Evolutionary conservation across 53 echinoderm and acorn worm genomes (phyloP), one percentile per base, ranked within the genome.

Genomic region (Actinopyga echinites): DNA sequence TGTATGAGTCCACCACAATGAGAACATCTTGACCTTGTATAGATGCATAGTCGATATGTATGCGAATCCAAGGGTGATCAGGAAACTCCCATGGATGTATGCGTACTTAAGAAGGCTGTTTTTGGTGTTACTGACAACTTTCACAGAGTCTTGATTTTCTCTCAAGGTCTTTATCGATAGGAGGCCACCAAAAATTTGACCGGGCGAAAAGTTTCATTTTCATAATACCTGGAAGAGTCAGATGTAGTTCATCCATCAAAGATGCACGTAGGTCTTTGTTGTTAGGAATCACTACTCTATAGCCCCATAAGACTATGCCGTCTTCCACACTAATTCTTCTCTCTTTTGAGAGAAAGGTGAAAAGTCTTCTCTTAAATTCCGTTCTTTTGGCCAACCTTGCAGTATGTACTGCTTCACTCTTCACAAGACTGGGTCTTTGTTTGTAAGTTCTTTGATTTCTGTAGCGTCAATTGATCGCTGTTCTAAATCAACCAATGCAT

Each of bases 161-260:
- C 35, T 84, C 84, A 23, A 89, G n/a, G 3, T n/a, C 23, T 30
- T 79, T 84, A 60, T 89, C 84, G 30, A 89, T 87, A 2, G 52
- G 38, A 43, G 91, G 87, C 40, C 91, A 37, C 37, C 37, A 40
- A 9, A 91, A 4, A 44, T 80, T 87, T 1, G 91, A 91, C 4
- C 91, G 17, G 11, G 91, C 84, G 1, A 87, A 79, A 20, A 66
- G 57, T 37, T 91, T 87, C 91, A 91, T 91, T 31, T 88, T 91
- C 4, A 91, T 87, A 9, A 87, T 91, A 7, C 84, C 69, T 44
- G 91, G 87, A 42, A 84, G 91, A 42, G 91, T 87, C 19, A 62
- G 5, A 56, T 87, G 87, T 10, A 82, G 55, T 40, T 84, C 83
- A 53, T 59, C 22, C 73, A 69, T 65, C 58, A 87, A 33, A 1